A percentile compares a stretch with the other conserved stretches of the same genome.
phyloP scores from a whole-genome alignment of 2,888 invertebrate species.

The Mythimna impura region DNA sequence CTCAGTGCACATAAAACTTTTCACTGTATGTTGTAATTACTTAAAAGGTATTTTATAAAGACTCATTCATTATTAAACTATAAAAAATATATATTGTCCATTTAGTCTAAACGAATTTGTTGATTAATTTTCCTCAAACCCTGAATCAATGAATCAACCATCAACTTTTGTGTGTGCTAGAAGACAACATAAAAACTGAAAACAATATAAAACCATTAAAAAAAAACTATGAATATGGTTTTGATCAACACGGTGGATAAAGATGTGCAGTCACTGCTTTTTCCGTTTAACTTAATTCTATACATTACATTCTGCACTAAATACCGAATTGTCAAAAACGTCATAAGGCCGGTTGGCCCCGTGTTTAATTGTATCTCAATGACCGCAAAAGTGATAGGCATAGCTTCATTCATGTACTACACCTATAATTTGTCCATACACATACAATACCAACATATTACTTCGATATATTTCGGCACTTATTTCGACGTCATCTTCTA shows the following conservation, averaged over 20 bases:
- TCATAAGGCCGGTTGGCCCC: background rate
- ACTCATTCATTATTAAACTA: no score
- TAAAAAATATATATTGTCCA: no score
- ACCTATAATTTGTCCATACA: background rate
- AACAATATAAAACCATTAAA: background rate
- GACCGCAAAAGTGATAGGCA: background rate
- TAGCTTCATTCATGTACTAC: background rate
- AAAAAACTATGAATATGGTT: background rate
- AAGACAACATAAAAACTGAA: constrained; percentile 3
- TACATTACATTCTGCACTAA: constrained; percentile 5
- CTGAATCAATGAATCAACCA: background rate
- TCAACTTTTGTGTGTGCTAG: background rate
- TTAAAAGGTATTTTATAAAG: no score
- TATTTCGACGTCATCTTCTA: background rate
- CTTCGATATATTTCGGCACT: background rate
- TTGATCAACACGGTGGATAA: background rate
- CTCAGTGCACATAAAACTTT: no score
- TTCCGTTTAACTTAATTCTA: constrained; percentile 39
- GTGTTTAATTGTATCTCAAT: background rate
- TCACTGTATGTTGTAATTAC: no score
- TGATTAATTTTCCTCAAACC: no score
- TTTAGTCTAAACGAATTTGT: no score
- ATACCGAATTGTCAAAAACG: background rate
- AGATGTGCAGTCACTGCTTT: constrained; percentile 37
- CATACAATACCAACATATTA: background rate